Conservation (phyloP, 2,797 vertebrate species). For the Propithecus deckenii region DNA sequence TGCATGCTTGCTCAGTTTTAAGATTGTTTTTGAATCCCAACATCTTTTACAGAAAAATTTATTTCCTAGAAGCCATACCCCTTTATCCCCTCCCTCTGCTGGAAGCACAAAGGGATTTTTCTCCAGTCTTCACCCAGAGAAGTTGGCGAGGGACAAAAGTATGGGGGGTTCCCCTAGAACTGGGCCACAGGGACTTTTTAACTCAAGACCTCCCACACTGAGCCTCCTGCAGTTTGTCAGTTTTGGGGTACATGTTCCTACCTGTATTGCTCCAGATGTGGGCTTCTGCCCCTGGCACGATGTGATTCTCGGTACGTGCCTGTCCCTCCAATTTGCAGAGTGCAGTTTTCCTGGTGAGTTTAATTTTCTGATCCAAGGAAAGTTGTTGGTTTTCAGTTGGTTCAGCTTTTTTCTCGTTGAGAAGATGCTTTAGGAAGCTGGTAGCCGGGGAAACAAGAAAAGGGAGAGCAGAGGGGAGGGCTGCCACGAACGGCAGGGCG, state of each 20-base stretch:
- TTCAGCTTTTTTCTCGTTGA: background rate
- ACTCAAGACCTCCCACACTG: background rate
- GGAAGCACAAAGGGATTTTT: background rate
- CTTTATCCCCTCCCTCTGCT: background rate
- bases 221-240: background rate
- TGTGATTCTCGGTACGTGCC: background rate
- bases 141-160: background rate
- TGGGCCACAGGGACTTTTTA: background rate
- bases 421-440: background rate
- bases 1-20: background rate
- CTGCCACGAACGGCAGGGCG: background rate
- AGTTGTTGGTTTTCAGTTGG: background rate
- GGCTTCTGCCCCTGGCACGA: background rate
- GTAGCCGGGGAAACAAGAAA: no score
- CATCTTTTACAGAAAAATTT: background rate
- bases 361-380: background rate
- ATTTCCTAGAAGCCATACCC: background rate
- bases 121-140: background rate
- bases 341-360: background rate
- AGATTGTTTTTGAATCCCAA: background rate
- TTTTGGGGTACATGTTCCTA: background rate
- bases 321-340: background rate
- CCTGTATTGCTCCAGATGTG: background rate
- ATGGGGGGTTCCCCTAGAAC: no score
- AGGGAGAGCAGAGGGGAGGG: background rate